Evolutionary conservation across 2,113 vertebrate genomes (phyloP).

Genomic region (Apaloderma vittatum): DNA sequence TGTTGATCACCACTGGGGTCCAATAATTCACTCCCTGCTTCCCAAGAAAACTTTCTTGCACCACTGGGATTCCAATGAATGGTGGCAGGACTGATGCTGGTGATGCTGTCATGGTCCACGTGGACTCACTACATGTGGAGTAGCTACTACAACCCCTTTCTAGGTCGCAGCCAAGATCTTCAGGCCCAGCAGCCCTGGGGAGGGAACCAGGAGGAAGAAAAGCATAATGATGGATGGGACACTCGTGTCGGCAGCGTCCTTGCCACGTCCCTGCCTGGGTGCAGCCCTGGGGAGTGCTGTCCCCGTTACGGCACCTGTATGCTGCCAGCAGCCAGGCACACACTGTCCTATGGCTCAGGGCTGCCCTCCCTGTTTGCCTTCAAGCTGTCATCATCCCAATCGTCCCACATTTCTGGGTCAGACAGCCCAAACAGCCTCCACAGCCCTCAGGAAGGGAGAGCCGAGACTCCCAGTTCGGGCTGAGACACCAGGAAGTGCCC

Average conservation of each 20-base stretch:
- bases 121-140: background rate
- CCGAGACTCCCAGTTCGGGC: background rate
- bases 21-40: background rate
- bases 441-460: background rate
- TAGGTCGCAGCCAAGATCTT: background rate
- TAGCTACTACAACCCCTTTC: background rate
- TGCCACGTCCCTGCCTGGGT: background rate
- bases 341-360: rapidly evolving
- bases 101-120: rapidly evolving
- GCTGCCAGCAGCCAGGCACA: background rate
- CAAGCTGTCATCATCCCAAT: background rate
- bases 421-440: rapidly evolving
- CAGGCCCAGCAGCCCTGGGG: background rate
- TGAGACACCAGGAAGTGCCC: background rate
- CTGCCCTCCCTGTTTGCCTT: background rate
- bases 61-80: background rate
- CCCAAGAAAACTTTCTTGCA: background rate
- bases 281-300: background rate
- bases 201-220: background rate
- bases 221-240: rapidly evolving
- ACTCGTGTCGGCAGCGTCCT: background rate
- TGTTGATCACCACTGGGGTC: rapidly evolving
- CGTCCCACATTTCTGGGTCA: background rate
- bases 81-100: background rate
- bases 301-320: rapidly evolving